These are phyloP conservation scores for Tetropium fuscum DNA, from an alignment of 2,888 invertebrate species.

Conservation along the genomic window DNA sequence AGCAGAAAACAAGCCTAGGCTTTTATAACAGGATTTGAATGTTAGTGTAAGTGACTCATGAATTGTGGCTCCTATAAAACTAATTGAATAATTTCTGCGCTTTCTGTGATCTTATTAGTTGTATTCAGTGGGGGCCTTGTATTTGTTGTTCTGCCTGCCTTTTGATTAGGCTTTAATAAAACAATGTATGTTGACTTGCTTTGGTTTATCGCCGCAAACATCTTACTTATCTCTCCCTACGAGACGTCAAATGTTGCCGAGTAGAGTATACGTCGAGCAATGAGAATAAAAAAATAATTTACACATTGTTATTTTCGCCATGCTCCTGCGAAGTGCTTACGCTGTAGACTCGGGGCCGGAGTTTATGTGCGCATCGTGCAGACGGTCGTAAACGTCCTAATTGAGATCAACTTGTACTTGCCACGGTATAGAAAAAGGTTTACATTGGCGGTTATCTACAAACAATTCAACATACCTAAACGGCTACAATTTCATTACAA, in stretches of 20 bases:
- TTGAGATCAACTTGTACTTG: constrained; percentile 1
- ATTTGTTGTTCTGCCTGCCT: too few species aligned
- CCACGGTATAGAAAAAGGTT: background rate
- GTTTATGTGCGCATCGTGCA: constrained; percentile 19
- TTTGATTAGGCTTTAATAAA: too few species aligned
- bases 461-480: background rate
- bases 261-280: background rate
- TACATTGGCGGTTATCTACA: background rate
- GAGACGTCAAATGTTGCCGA: constrained; percentile 3
- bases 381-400: constrained; percentile 3
- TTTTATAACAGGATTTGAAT: too few species aligned
- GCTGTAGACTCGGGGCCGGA: background rate
- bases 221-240: too few species aligned
- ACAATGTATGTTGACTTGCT: too few species aligned
- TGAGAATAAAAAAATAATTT: constrained; percentile 1
- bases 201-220: too few species aligned
- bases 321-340: background rate
- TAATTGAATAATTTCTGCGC: too few species aligned
- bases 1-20: too few species aligned
- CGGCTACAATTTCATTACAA: background rate
- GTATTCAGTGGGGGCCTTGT: too few species aligned
- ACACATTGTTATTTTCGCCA: constrained; percentile 16
- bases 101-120: too few species aligned
- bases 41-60: too few species aligned
- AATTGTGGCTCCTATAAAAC: too few species aligned